Conservation (phyloP, 2,888 invertebrate genomes). For the Nipponacmea schrenckii region DNA sequence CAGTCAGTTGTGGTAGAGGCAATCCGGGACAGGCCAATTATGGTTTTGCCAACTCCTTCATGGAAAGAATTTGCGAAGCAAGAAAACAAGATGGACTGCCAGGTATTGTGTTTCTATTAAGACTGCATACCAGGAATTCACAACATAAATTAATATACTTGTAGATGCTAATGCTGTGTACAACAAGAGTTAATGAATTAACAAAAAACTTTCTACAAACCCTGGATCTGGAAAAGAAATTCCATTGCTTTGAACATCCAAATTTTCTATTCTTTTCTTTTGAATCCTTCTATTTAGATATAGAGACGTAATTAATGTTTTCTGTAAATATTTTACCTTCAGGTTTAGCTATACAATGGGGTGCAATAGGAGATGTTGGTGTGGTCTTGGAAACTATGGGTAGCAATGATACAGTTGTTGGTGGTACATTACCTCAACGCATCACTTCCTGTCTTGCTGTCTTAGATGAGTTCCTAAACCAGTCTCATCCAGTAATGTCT, state of each 20-base stretch:
- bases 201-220: too few relatives aligned
- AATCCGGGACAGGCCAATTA: conserved; percentile 97
- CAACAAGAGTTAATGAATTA: too few relatives aligned
- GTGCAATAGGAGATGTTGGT: conserved; percentile 97
- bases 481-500: conserved; percentile 72
- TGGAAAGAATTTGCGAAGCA: conserved; percentile 94
- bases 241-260: too few relatives aligned
- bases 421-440: conserved; percentile 95
- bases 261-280: too few relatives aligned
- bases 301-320: too few relatives aligned
- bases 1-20: conserved; percentile 95
- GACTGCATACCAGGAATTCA: neutral
- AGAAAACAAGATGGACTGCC: conserved; percentile 86
- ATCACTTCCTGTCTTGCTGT: conserved; percentile 91
- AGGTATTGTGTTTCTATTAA: conserved; percentile 70
- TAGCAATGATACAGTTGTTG: conserved; percentile 88
- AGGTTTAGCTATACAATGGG: conserved; percentile 93
- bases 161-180: too few relatives aligned
- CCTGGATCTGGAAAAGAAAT: too few relatives aligned
- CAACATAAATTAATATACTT: too few relatives aligned
- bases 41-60: conserved; percentile 94
- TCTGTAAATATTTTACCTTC: neutral
- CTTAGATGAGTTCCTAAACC: conserved; percentile 90
- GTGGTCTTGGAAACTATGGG: conserved; percentile 89
- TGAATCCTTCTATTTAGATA: too few relatives aligned